These are phyloP conservation scores for Megaceryle torquata DNA, from an alignment of 2,113 vertebrate species.

Conservation along the genomic window DNA sequence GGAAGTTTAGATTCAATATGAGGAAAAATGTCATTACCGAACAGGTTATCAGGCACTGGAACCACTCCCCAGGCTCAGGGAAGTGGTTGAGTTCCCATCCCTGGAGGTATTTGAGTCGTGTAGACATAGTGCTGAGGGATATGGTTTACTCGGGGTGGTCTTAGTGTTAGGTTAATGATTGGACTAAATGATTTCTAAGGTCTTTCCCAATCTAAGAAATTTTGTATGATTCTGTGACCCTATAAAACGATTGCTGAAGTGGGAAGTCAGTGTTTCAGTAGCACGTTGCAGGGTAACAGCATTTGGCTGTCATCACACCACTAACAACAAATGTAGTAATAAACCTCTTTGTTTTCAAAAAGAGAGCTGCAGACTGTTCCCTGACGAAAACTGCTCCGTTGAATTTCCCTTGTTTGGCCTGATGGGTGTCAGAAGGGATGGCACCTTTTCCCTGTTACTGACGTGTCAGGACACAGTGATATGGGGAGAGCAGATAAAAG, in stretches of 20 bases:
- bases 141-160: no score
- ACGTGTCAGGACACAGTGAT: neutral
- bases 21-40: no score
- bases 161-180: no score
- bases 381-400: neutral
- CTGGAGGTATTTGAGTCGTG: no score
- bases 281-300: neutral
- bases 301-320: neutral
- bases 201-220: no score
- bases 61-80: no score
- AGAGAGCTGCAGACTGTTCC: neutral
- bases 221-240: no score
- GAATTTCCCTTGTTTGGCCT: neutral
- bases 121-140: no score
- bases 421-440: neutral
- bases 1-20: no score
- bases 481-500: neutral
- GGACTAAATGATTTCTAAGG: no score
- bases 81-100: no score
- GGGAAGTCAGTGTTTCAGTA: neutral
- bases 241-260: neutral
- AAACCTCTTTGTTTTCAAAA: neutral
- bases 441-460: neutral
- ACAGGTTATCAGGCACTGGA: no score
- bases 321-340: neutral